Evolutionary conservation across 2,797 vertebrate genomes (phyloP).

Genomic region (Taeniopygia guttata): DNA sequence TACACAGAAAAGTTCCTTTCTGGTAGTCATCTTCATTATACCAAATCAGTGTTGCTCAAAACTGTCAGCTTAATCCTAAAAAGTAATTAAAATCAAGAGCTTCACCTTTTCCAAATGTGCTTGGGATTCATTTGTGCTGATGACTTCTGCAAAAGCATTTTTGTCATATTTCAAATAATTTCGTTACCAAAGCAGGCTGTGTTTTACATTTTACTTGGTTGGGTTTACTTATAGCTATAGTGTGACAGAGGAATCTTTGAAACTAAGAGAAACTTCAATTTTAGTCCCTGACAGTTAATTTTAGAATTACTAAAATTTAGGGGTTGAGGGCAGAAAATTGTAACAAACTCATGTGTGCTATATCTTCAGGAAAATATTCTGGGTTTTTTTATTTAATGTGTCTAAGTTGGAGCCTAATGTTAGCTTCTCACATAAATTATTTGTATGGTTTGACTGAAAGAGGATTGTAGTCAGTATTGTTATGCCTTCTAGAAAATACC

Average conservation of each 20-base stretch:
- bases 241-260: not conserved
- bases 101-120: not conserved
- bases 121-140: not conserved
- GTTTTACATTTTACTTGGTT: not conserved
- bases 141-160: not conserved
- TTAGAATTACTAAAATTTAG: not conserved
- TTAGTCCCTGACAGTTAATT: not conserved
- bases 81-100: not conserved
- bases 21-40: not conserved
- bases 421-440: not conserved
- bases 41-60: not conserved
- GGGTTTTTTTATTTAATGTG: fast-evolving
- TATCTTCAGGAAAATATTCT: not conserved
- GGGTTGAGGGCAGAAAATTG: not conserved
- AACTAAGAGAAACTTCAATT: not conserved
- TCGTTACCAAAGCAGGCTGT: not conserved
- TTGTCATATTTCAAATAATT: not conserved
- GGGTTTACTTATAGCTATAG: not conserved
- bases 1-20: not conserved
- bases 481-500: not conserved
- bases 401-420: not conserved
- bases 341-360: not conserved
- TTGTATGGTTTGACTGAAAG: not conserved
- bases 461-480: not conserved
- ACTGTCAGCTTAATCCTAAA: not conserved